Conservation (phyloP, 92 coral and sea anemone genomes). For the Virgularia gustaviana region DNA sequence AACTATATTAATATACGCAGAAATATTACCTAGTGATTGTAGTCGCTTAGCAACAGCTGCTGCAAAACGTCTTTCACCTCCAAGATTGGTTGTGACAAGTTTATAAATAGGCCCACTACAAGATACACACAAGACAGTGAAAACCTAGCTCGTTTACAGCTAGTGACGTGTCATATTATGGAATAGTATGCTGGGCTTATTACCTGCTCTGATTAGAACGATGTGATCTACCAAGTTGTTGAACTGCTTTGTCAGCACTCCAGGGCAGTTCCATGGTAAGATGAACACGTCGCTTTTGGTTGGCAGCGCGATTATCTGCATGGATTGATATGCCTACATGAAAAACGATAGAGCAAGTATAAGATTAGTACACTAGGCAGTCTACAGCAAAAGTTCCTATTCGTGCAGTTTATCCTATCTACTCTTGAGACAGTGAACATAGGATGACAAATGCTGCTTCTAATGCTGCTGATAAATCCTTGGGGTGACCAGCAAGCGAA, state of each 20-base stretch:
- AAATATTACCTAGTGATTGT: slow-evolving; percentile 81
- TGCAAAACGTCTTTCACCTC: slow-evolving; percentile 97
- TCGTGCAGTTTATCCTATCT: too few species aligned
- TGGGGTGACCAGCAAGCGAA: too few species aligned
- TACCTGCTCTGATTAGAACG: slow-evolving; percentile 97
- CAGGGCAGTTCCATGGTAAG: slow-evolving; percentile 93
- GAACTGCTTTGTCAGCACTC: slow-evolving; percentile 99
- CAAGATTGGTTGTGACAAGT: slow-evolving; percentile 90
- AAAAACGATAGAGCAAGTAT: not conserved
- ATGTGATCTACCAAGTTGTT: slow-evolving; percentile 95
- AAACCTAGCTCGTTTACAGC: not conserved
- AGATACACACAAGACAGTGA: not conserved
- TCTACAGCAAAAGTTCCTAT: too few species aligned
- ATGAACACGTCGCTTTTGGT: slow-evolving; percentile 93
- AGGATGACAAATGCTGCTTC: too few species aligned
- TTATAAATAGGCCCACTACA: slow-evolving; percentile 89
- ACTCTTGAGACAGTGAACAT: too few species aligned
- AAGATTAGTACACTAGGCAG: not conserved
- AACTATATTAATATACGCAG: too few species aligned
- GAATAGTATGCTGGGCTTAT: slow-evolving; percentile 15
- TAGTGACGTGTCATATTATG: not conserved
- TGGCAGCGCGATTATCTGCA: slow-evolving; percentile 86
- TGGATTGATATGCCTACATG: slow-evolving; percentile 90
- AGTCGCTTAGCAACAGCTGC: slow-evolving; percentile 97
- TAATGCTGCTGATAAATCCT: too few species aligned